These are phyloP conservation scores for Ptychochromis oligacanthus DNA, from an alignment of 2,113 vertebrate genomes.

Conservation along the genomic window DNA sequence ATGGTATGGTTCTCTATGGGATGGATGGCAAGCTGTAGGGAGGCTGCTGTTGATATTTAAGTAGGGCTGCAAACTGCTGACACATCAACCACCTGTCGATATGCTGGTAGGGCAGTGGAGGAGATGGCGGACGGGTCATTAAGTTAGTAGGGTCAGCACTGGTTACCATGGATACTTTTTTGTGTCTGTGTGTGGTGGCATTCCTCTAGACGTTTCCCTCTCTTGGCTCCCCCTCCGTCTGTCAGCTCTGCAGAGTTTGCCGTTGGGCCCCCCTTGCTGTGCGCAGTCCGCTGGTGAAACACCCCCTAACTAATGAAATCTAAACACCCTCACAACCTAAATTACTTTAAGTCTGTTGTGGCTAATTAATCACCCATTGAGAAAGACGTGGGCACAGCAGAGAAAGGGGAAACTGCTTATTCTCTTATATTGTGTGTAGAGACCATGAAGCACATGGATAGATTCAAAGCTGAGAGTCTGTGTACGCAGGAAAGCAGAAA, in stretches of 20 bases:
- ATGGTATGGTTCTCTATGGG: neutral
- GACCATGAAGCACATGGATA: constrained; percentile 2
- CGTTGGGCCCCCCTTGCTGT: constrained; percentile 38
- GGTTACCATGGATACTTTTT: constrained; percentile 68
- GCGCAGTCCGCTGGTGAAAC: constrained; percentile 57
- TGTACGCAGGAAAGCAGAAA: neutral
- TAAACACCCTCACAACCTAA: constrained; percentile 64
- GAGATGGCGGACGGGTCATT: constrained; percentile 34
- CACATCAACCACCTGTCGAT: constrained; percentile 64
- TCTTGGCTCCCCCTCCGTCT: neutral
- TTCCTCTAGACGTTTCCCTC: constrained; percentile 37
- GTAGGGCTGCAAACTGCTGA: constrained; percentile 32
- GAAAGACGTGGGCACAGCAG: constrained; percentile 37
- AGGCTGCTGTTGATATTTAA: constrained; percentile 43
- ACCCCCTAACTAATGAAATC: constrained; percentile 75
- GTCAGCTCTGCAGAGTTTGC: constrained; percentile 29
- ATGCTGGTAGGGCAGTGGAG: constrained; percentile 34
- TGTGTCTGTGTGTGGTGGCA: constrained; percentile 56
- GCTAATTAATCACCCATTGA: constrained; percentile 71
- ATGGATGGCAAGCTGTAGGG: neutral
- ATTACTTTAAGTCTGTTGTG: constrained; percentile 58
- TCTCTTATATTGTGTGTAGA: constrained; percentile 48
- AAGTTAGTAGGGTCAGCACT: constrained; percentile 52
- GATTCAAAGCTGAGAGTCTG: constrained; percentile 1
- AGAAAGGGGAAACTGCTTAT: constrained; percentile 57